Evolutionary conservation across 2,113 vertebrate species (phyloP), one percentile per base, ranked within the genome.

Genomic region (Peromyscus californicus): DNA sequence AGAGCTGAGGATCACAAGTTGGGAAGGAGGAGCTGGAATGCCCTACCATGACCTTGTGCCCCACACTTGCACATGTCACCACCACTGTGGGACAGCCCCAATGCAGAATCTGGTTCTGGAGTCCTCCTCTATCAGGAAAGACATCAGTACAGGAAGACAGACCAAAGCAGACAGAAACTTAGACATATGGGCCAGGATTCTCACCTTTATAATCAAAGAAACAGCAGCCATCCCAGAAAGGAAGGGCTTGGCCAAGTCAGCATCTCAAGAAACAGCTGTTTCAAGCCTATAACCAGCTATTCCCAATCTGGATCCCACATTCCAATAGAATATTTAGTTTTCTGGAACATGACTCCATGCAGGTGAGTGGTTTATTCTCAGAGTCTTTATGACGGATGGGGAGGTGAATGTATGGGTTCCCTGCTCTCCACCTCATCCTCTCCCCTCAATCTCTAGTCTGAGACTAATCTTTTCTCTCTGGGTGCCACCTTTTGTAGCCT

Each of bases 1-100:
- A 21, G 86, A 89, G 15, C 33, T 19, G 42, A 75, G 85, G 4
- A 33, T 42, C 3, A 3, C 1, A 12, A 65, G 69, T 2, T 75
- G 8, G 17, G 65, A 36, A 17, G 13, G 63, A 63, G 31, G 13
- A 57, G 19, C 13, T 42, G 16, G 39, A 61, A 24, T 0, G 0
- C 9, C 0, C 1, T 24, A 17, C 0, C 7, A 9, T 4, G 0
- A 36, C 0, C 0, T 7, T 42, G 26, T 39, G 29, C 8, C 45
- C 11, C 19, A 29, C 22, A 48, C 65, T 13, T 39, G 11, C 11
- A 3, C 51, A 39, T 1, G 26, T 19, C 45, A 51, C 21, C 1
- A 15, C 70, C 24, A 11, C 19, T 33, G 36, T 36, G 5, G 7
- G 21, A 36, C 21, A 45, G 31, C 4, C 1, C 7, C 63, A n/a